phyloP scores from a whole-genome alignment of 2,797 vertebrate species.

The Phataginus tetradactyla region DNA sequence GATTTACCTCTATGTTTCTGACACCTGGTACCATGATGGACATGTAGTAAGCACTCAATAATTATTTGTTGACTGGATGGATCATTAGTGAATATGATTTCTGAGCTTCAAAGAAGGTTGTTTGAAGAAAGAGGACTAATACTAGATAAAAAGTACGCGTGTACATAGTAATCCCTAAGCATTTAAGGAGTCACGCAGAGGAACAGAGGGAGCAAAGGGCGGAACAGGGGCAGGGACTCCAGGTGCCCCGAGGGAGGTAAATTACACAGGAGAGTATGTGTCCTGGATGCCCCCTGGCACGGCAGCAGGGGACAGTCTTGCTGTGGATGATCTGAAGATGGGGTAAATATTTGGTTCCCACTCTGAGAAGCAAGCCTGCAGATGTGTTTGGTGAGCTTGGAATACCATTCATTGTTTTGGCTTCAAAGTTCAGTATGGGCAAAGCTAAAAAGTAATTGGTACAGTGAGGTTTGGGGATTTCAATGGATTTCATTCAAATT shows the following conservation, averaged over 20 bases:
- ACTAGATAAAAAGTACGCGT: neutral
- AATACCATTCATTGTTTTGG: neutral
- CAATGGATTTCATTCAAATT: neutral
- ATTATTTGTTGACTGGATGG: neutral
- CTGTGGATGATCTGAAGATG: neutral
- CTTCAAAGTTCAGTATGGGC: neutral
- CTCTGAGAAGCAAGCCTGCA: neutral
- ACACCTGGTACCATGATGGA: neutral
- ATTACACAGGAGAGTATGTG: neutral
- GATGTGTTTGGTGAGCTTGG: neutral
- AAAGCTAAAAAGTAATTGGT: neutral
- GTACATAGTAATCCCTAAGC: neutral
- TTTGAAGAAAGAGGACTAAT: neutral
- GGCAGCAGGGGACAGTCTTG: accelerated
- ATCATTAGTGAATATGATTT: neutral
- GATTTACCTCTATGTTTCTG: neutral
- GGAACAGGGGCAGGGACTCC: neutral
- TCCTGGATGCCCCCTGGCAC: accelerated
- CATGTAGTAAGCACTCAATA: neutral
- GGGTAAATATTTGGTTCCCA: neutral
- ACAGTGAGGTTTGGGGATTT: neutral
- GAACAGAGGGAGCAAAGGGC: neutral
- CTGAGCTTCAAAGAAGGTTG: neutral
- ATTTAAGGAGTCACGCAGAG: neutral
- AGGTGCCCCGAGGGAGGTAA: neutral